These are phyloP conservation scores for Neosilurus hyrtlii DNA, from an alignment of 2,797 vertebrate genomes.

Conservation along the genomic window DNA sequence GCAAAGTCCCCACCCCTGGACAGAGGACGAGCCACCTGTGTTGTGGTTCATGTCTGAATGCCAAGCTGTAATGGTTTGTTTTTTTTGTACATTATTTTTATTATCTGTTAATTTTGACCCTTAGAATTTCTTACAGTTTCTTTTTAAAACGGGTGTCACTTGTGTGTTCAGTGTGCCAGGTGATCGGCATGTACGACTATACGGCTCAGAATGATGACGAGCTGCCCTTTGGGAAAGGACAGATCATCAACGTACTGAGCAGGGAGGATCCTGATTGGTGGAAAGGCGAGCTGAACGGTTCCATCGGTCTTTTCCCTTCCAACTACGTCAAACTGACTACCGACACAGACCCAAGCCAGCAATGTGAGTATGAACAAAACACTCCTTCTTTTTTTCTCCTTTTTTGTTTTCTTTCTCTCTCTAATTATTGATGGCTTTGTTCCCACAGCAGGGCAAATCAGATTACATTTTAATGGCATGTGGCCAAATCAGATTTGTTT, in stretches of 20 bases:
- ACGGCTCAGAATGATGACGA: slow-evolving; percentile 96
- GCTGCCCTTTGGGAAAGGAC: slow-evolving; percentile 93
- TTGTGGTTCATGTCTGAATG: neutral
- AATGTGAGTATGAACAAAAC: slow-evolving; percentile 86
- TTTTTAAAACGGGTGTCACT: neutral
- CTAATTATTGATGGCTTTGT: slow-evolving; percentile 22
- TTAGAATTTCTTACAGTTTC: neutral
- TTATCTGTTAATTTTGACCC: neutral
- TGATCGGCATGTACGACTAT: slow-evolving; percentile 99
- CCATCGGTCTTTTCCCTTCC: slow-evolving; percentile 95
- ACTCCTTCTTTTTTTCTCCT: neutral
- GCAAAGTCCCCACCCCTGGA: neutral
- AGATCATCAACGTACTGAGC: slow-evolving; percentile 94
- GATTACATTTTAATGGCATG: neutral
- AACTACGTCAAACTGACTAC: slow-evolving; percentile 98
- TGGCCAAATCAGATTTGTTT: neutral
- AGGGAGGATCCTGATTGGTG: slow-evolving; percentile 99
- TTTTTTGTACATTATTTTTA: neutral
- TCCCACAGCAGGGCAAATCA: slow-evolving; percentile 17
- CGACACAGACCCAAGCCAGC: slow-evolving; percentile 95
- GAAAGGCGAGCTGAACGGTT: slow-evolving; percentile 93
- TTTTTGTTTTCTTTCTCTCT: neutral
- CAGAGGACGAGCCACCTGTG: no score
- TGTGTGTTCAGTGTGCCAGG: slow-evolving; percentile 83
- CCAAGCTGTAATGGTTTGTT: neutral